Evolutionary conservation across 2,113 vertebrate species (phyloP), one percentile per base, ranked within the genome.

Genomic region (Falco punctatus): DNA sequence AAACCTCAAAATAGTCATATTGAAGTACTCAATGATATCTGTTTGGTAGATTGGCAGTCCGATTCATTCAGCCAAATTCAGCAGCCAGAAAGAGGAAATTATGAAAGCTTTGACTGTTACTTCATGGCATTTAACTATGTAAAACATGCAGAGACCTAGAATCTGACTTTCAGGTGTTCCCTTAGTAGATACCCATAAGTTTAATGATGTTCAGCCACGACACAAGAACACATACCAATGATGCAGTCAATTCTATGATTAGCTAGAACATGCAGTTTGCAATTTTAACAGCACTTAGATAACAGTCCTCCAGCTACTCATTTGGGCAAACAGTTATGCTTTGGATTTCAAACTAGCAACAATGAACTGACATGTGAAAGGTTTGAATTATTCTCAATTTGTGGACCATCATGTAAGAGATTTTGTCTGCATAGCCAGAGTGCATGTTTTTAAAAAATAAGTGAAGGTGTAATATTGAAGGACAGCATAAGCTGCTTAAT

Each of bases 21-120:
- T 94, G 74, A 97, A 94, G 55, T 92, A 95, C 48, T 92, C 64
- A 94, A 52, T 94, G 96, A 81, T 86, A 82, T 77, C 79, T 94
- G 11, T 92, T 94, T 93, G 24, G 54, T 95, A 96, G 92, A 96
- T 67, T 96, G 94, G 61, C 88, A 96, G 65, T 58, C 52, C 82
- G 95, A 98, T 97, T 97, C 75, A 91, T 96, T 92, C 91, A 96
- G 81, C 55, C 85, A 95, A 92, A 97, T 94, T 94, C 96, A 96
- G 72, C 96, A 97, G 30, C 62, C 58, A 92, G 87, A 94, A 92
- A 49, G 14, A 42, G 42, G 42, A 42, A 42, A 71, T 69, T 96
- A 69, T 58, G 87, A 83, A 64, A 78, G 49, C 10, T 44, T 57
- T 26, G 16, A 24, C 5, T 48, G 5, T 61, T 42, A 51, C 23